Conservation (phyloP, 2,113 vertebrate species). For the Hyla sarda region DNA sequence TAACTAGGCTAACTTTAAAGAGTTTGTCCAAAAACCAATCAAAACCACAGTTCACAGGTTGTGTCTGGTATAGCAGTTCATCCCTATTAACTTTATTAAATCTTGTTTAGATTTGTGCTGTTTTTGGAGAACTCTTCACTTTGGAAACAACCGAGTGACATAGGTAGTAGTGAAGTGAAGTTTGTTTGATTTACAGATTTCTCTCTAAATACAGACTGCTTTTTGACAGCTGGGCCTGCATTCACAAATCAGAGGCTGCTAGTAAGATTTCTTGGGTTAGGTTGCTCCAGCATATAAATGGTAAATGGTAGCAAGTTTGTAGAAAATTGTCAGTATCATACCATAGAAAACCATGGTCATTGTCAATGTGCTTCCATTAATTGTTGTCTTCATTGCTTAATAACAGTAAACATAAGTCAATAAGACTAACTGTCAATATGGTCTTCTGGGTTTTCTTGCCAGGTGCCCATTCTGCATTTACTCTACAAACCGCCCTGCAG, state of each 20-base stretch:
- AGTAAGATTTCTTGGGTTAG: not conserved
- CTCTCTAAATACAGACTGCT: too few species aligned
- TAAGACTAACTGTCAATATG: not conserved
- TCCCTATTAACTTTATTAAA: too few species aligned
- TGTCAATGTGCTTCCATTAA: not conserved
- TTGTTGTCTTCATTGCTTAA: not conserved
- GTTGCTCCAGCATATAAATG: not conserved
- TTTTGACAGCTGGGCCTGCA: not conserved
- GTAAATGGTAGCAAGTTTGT: not conserved
- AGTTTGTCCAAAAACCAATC: too few species aligned
- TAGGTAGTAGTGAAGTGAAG: too few species aligned
- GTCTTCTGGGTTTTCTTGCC: slow-evolving; percentile 66
- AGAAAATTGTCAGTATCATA: not conserved
- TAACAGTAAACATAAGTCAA: too few species aligned
- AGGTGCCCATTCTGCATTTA: slow-evolving; percentile 99
- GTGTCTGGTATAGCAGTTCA: too few species aligned
- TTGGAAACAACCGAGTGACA: too few species aligned
- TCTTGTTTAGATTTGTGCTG: too few species aligned
- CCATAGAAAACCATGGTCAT: not conserved
- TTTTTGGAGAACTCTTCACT: too few species aligned
- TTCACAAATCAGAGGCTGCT: not conserved
- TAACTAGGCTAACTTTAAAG: too few species aligned
- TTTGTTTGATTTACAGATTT: too few species aligned
- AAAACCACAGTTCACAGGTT: too few species aligned
- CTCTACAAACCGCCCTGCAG: slow-evolving; percentile 96